phyloP scores from a whole-genome alignment of 2,888 invertebrate genomes.

The Lithosia quadra region DNA sequence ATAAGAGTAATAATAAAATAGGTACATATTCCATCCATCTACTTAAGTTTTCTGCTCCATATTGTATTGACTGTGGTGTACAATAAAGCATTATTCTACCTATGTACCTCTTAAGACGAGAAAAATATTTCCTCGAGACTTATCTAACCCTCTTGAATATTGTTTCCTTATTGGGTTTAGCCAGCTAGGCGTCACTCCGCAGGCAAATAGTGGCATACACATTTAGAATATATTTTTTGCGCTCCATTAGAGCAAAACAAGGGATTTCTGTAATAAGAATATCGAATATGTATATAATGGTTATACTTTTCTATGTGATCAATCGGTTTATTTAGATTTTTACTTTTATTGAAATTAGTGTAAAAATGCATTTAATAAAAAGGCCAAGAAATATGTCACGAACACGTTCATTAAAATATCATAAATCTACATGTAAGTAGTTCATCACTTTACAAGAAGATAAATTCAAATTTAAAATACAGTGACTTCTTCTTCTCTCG shows the following conservation, averaged over 20 bases:
- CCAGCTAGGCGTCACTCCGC: constrained; percentile 9
- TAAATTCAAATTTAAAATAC: not conserved
- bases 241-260: constrained; percentile 10
- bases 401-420: too few relatives aligned
- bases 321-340: too few relatives aligned
- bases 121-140: constrained; percentile 10
- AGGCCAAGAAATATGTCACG: too few relatives aligned
- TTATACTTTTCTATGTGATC: too few relatives aligned
- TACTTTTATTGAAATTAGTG: too few relatives aligned
- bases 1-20: not conserved
- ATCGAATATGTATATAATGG: not conserved
- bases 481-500: too few relatives aligned
- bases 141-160: constrained; percentile 12
- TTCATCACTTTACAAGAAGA: not conserved
- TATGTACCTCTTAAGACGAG: constrained; percentile 2
- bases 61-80: not conserved
- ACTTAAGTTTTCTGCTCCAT: not conserved
- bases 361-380: too few relatives aligned
- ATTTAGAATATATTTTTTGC: constrained; percentile 4
- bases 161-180: constrained; percentile 14
- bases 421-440: not conserved
- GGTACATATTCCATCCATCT: not conserved
- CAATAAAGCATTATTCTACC: constrained; percentile 1
- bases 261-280: constrained; percentile 8
- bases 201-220: constrained; percentile 1